Evolutionary conservation across 1,140 invertebrate species (phyloP).

Genomic region (Choristoneura fumiferana): DNA sequence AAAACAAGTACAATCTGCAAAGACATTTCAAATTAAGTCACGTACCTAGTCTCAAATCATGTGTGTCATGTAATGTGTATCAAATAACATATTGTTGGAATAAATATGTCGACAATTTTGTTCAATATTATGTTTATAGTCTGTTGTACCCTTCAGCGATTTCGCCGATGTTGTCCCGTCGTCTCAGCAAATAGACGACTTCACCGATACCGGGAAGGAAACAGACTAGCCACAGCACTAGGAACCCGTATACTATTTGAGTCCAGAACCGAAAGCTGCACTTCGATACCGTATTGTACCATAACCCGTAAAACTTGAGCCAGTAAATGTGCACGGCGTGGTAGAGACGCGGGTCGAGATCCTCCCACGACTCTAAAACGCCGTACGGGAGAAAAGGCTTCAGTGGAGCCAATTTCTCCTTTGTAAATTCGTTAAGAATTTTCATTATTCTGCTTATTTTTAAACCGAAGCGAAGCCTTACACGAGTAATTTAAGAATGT

Average conservation of each 20-base stretch:
- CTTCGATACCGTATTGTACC: slow-evolving; percentile 58
- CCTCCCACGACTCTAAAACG: slow-evolving; percentile 56
- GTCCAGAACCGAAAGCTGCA: slow-evolving; percentile 55
- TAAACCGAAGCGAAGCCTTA: slow-evolving; percentile 34
- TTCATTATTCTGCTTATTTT: slow-evolving; percentile 13
- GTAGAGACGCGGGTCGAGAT: slow-evolving; percentile 60
- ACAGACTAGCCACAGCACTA: slow-evolving; percentile 68
- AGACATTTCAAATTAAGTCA: slow-evolving; percentile 20
- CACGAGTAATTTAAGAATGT: slow-evolving; percentile 49
- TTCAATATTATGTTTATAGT: slow-evolving; percentile 21
- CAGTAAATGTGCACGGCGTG: slow-evolving; percentile 72
- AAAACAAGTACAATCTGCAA: slow-evolving; percentile 72
- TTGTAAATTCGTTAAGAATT: slow-evolving; percentile 22
- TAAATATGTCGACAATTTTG: slow-evolving; percentile 6
- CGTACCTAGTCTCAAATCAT: background rate
- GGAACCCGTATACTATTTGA: slow-evolving; percentile 49
- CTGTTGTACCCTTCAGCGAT: slow-evolving; percentile 66
- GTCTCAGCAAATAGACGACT: slow-evolving; percentile 63
- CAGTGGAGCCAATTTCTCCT: slow-evolving; percentile 39
- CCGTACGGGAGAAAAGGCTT: slow-evolving; percentile 58
- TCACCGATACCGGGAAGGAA: slow-evolving; percentile 70
- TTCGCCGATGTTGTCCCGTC: slow-evolving; percentile 65
- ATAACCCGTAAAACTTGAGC: slow-evolving; percentile 74
- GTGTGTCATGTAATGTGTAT: slow-evolving; percentile 8
- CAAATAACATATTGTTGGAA: background rate